These are phyloP conservation scores for Brachyalestes nurse DNA, from an alignment of 2,797 vertebrate species.

Conservation along the genomic window DNA sequence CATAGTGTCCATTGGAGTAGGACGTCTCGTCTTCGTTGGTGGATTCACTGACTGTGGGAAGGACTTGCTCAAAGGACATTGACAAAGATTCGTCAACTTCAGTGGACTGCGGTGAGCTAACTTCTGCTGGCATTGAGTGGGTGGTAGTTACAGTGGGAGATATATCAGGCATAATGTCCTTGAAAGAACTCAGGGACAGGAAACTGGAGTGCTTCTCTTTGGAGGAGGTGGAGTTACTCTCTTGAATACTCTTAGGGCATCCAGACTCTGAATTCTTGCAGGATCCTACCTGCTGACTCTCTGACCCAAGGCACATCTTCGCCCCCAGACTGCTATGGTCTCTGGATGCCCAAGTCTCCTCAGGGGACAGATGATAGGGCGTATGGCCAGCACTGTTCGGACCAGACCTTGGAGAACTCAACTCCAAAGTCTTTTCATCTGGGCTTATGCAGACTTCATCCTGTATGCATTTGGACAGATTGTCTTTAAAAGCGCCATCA, in stretches of 20 bases:
- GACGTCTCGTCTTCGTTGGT: slow-evolving; percentile 79
- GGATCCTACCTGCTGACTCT: slow-evolving; percentile 59
- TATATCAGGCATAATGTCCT: slow-evolving; percentile 82
- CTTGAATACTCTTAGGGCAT: slow-evolving; percentile 66
- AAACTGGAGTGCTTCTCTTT: slow-evolving; percentile 84
- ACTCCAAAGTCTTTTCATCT: slow-evolving; percentile 84
- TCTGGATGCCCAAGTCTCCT: slow-evolving; percentile 75
- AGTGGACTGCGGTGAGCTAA: slow-evolving; percentile 95
- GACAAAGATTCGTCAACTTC: slow-evolving; percentile 96
- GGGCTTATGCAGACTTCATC: slow-evolving; percentile 80
- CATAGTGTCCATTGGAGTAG: slow-evolving; percentile 72
- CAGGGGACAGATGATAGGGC: slow-evolving; percentile 83
- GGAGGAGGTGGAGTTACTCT: slow-evolving; percentile 70
- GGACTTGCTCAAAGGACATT: slow-evolving; percentile 92
- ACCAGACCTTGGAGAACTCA: slow-evolving; percentile 77
- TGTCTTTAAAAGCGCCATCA: slow-evolving; percentile 76
- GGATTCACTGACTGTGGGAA: slow-evolving; percentile 82
- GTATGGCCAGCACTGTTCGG: slow-evolving; percentile 83
- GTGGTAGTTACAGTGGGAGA: slow-evolving; percentile 86
- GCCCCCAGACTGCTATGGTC: slow-evolving; percentile 70
- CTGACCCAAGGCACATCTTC: slow-evolving; percentile 71
- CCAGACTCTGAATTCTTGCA: slow-evolving; percentile 65
- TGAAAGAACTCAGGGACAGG: slow-evolving; percentile 86
- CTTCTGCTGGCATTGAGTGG: slow-evolving; percentile 91
- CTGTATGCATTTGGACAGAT: slow-evolving; percentile 63